Base-by-base conservation (phyloP, 2,113 vertebrate species). In the Brachirus orientalis region DNA sequence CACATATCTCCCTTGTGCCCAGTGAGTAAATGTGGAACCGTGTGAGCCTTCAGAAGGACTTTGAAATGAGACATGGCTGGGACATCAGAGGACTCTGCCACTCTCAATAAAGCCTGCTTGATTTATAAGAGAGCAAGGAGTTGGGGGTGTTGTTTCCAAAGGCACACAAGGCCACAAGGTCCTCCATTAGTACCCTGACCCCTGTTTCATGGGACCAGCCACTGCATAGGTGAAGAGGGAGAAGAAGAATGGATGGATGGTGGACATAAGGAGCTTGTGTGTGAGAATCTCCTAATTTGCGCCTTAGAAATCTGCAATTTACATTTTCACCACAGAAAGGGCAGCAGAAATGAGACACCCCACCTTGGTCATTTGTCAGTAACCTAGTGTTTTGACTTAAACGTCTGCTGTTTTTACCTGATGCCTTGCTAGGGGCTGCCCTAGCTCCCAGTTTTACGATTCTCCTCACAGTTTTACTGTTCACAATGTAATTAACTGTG, bases 141-240 rank as follows among this genome's bases (percentile, higher is more conserved):
- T 60, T 73, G 64, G 72, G 64, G 69, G 75, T 68, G 82, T 82
- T 91, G 89, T 91, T 92, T 91, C 91, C 80, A 83, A 77, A 90
- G 87, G 84, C 84, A 76, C 75, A 84, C 85, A 90, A 89, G 92
- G 93, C 87, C 91, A 92, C 46, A 64, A 89, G 93, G 91, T 92
- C 88, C 79, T 88, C 90, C 92, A 93, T 94, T 93, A 92, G 91
- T 90, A 89, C 82, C 79, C 86, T 93, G 92, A 94, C 93, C 93
- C 80, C 85, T 90, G 89, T 89, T 87, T 78, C 79, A 86, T 82
- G 74, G 75, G 77, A 84, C 79, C 76, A 82, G 72, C 83, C 79
- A 78, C 79, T 79, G 77, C 82, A 82, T 87, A 77, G 72, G 62
- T 72, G 66, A 41, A 80, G 40, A 66, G 51, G 82, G 68, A 76